These are phyloP conservation scores for Eupithecia subumbrata DNA, from an alignment of 2,888 invertebrate species.

Conservation along the genomic window DNA sequence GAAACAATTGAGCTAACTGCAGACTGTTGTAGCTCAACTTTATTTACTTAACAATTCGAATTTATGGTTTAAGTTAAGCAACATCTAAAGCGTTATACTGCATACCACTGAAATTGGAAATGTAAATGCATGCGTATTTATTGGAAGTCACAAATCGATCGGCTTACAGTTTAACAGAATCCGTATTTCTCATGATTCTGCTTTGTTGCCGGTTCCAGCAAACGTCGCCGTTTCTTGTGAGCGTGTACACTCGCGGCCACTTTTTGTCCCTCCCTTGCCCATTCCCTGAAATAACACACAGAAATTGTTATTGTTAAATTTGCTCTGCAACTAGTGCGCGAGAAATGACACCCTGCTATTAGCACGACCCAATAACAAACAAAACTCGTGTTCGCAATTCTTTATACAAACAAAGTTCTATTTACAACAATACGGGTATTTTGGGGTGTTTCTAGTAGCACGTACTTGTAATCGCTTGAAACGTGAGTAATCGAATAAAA, in stretches of 20 bases:
- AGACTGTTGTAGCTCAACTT: too few relatives aligned
- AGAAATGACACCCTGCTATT: constrained; percentile 35
- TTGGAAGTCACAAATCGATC: constrained; percentile 53
- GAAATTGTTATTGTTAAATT: constrained; percentile 36
- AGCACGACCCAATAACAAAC: constrained; percentile 37
- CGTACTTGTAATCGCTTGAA: constrained; percentile 11
- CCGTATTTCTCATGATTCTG: constrained; percentile 54
- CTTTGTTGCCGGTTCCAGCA: constrained; percentile 55
- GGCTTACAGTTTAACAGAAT: constrained; percentile 62
- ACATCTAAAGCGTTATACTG: not conserved
- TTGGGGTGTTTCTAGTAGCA: constrained; percentile 19
- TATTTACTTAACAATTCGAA: not conserved
- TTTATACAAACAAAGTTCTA: constrained; percentile 31
- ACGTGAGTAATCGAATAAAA: constrained; percentile 37
- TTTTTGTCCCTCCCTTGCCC: constrained; percentile 47
- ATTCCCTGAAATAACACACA: constrained; percentile 39
- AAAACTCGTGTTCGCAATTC: constrained; percentile 31
- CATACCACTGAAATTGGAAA: constrained; percentile 22
- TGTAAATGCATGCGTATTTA: constrained; percentile 36
- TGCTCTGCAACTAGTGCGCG: constrained; percentile 31
- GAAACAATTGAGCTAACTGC: too few relatives aligned
- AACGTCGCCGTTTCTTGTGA: constrained; percentile 49
- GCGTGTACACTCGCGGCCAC: constrained; percentile 47
- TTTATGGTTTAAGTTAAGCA: not conserved
- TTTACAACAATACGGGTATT: constrained; percentile 25